Conservation (phyloP, 1,140 invertebrate genomes). For the Schlechtendalia chinensis region DNA sequence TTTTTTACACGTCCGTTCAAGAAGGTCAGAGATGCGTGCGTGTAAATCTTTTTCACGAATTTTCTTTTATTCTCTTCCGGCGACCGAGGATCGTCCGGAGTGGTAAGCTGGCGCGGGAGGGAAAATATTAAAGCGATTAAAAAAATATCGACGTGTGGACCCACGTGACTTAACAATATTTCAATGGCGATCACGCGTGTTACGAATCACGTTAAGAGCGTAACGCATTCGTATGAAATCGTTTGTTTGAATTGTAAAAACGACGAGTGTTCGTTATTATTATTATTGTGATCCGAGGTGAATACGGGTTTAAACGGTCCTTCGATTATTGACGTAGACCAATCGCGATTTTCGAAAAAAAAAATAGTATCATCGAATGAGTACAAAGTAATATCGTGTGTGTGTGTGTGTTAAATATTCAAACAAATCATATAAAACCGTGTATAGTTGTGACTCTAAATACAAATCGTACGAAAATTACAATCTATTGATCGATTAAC, state of each 20-base stretch:
- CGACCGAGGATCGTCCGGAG: conserved; percentile 8
- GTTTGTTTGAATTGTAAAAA: conserved; percentile 12
- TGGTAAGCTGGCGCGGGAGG: not conserved
- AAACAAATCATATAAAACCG: no score
- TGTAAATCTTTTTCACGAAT: conserved; percentile 40
- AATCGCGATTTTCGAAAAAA: not conserved
- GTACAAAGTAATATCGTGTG: no score
- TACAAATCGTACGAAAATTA: no score
- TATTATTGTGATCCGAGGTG: not conserved
- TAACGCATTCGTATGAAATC: conserved; percentile 32
- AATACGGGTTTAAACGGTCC: not conserved
- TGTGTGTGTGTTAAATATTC: no score
- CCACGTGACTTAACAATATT: conserved; percentile 22
- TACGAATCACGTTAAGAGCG: conserved; percentile 14
- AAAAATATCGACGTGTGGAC: conserved; percentile 4
- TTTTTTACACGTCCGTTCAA: not conserved
- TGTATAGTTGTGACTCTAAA: no score
- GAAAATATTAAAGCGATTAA: not conserved
- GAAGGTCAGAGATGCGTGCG: conserved; percentile 42
- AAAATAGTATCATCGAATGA: not conserved
- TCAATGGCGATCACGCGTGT: not conserved
- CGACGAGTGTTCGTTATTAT: not conserved
- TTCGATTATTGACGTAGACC: conserved; percentile 8
- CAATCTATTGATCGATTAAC: no score
- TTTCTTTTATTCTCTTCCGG: conserved; percentile 42